A percentile compares a stretch with the other conserved stretches of the same genome.
Conservation (phyloP, 2,113 vertebrate genomes). For the Perccottus glenii region DNA sequence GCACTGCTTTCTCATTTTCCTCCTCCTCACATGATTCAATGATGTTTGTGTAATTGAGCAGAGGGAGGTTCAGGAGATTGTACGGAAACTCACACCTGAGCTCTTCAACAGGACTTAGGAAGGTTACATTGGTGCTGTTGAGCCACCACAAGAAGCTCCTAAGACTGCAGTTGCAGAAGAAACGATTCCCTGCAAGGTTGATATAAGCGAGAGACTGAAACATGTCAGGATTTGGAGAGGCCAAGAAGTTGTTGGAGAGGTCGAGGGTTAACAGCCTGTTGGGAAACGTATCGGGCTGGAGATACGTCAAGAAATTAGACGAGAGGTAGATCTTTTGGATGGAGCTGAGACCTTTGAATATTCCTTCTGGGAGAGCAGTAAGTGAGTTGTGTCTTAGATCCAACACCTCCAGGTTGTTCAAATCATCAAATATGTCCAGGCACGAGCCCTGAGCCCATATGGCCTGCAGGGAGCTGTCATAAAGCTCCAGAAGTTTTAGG, state of each 20-base stretch:
- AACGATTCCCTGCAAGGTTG: slow-evolving; percentile 80
- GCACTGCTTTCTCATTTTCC: slow-evolving; percentile 65
- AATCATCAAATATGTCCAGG: slow-evolving; percentile 82
- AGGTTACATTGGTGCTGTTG: slow-evolving; percentile 76
- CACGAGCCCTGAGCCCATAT: slow-evolving; percentile 81
- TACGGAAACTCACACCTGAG: slow-evolving; percentile 80
- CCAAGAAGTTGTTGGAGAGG: slow-evolving; percentile 83
- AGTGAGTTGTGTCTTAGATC: slow-evolving; percentile 82
- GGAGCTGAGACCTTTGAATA: slow-evolving; percentile 82
- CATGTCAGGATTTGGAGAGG: slow-evolving; percentile 78
- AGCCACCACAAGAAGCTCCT: slow-evolving; percentile 80
- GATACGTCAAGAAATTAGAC: slow-evolving; percentile 80
- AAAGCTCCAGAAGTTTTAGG: slow-evolving; percentile 82
- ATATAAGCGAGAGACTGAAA: slow-evolving; percentile 77
- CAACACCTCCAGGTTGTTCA: slow-evolving; percentile 76
- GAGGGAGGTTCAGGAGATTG: slow-evolving; percentile 40
- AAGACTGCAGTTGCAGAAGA: slow-evolving; percentile 85
- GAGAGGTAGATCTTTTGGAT: slow-evolving; percentile 80
- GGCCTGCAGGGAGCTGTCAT: slow-evolving; percentile 81
- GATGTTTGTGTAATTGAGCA: slow-evolving; percentile 51
- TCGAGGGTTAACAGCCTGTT: slow-evolving; percentile 74
- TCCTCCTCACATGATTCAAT: slow-evolving; percentile 69
- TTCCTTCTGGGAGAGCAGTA: slow-evolving; percentile 75
- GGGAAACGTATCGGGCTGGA: slow-evolving; percentile 79
- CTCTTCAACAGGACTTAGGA: slow-evolving; percentile 59